A percentile compares a stretch with the other conserved stretches of the same genome.
These are phyloP conservation scores for Podilymbus podiceps DNA, from an alignment of 2,113 vertebrate species.

Conservation along the genomic window DNA sequence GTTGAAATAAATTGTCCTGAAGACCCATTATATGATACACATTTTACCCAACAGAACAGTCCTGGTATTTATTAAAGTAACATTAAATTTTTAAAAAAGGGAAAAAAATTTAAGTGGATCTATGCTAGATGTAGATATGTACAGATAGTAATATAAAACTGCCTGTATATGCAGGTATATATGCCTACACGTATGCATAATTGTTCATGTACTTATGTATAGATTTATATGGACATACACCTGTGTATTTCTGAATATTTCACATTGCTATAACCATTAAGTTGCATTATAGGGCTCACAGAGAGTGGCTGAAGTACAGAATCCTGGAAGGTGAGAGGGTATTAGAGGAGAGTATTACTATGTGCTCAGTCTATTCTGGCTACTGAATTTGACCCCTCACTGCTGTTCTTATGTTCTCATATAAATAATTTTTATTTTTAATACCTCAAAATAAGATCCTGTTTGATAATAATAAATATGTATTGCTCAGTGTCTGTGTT, in stretches of 20 bases:
- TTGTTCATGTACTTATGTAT: neutral
- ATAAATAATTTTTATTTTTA: neutral
- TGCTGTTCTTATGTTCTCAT: neutral
- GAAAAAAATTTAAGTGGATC: neutral
- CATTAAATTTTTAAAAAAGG: neutral
- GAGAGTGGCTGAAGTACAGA: neutral
- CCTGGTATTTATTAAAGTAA: neutral
- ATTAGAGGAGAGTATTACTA: neutral
- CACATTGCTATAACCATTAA: neutral
- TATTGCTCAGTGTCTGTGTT: neutral
- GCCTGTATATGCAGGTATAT: neutral
- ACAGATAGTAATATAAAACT: neutral
- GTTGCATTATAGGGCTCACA: neutral
- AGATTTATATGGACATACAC: neutral
- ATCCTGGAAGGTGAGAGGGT: neutral
- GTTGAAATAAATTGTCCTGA: neutral
- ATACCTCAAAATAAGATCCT: neutral
- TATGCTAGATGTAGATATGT: neutral
- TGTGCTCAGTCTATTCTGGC: neutral
- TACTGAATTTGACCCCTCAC: neutral
- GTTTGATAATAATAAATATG: neutral
- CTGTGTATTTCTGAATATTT: neutral
- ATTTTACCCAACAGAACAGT: neutral
- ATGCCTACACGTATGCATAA: neutral
- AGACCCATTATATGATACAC: neutral